phyloP scores from a whole-genome alignment of 1,140 invertebrate species.

The Drosophila varians region DNA sequence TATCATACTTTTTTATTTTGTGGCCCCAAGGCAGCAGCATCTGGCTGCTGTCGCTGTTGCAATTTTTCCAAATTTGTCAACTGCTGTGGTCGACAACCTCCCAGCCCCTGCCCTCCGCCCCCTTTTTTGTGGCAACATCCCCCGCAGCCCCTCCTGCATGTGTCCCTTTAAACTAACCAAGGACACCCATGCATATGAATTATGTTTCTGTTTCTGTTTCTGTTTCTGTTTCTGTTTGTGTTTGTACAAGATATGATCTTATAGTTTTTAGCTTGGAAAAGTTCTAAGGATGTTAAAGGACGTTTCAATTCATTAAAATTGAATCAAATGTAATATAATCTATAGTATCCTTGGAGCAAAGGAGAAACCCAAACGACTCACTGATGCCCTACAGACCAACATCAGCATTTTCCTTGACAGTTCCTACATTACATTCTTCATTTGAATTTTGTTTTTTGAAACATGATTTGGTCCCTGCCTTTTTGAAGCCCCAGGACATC shows the following conservation, averaged over 20 bases:
- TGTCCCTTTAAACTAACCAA: conserved; percentile 30
- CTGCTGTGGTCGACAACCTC: conserved; percentile 40
- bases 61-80: conserved; percentile 78
- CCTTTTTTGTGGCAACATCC: neutral
- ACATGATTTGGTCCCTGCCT: conserved; percentile 7
- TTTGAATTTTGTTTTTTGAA: conserved; percentile 2
- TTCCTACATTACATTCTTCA: neutral
- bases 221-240: neutral
- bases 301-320: too few species aligned
- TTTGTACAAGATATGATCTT: conserved; percentile 4
- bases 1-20: conserved; percentile 10
- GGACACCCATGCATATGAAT: conserved; percentile 62
- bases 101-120: neutral
- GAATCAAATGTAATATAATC: too few species aligned
- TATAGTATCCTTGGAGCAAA: conserved; percentile 5
- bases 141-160: neutral
- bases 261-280: conserved; percentile 1
- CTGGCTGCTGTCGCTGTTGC: conserved; percentile 50
- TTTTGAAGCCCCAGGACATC: conserved; percentile 1
- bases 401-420: conserved; percentile 5
- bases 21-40: conserved; percentile 42
- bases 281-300: too few species aligned
- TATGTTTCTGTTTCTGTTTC: conserved; percentile 22
- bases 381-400: conserved; percentile 20
- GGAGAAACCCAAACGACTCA: neutral